phyloP scores from a whole-genome alignment of 2,888 invertebrate genomes.

The Hirtodrosophila histrioides region DNA sequence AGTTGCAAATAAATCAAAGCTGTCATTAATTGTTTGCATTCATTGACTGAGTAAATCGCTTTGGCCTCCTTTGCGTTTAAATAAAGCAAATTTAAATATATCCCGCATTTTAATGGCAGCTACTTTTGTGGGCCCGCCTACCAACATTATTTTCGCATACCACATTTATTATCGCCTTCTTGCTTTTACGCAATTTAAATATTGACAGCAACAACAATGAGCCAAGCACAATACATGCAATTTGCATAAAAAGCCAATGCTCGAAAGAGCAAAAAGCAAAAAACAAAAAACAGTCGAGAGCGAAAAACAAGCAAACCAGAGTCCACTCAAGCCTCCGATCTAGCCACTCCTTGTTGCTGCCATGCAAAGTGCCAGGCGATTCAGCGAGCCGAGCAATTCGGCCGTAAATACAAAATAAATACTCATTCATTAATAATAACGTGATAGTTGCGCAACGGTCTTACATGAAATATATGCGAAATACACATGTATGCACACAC shows the following conservation, averaged over 20 bases:
- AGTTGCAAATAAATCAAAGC: constrained; percentile 4
- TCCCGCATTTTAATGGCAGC: constrained; percentile 87
- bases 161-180: constrained; percentile 52
- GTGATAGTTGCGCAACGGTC: constrained; percentile 65
- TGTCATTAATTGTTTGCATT: neutral
- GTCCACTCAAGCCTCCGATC: constrained; percentile 26
- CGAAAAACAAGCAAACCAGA: constrained; percentile 23
- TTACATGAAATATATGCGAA: constrained; percentile 27
- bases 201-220: constrained; percentile 50
- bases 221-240: constrained; percentile 55
- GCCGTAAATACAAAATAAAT: constrained; percentile 77
- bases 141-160: constrained; percentile 53
- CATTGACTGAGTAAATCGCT: neutral
- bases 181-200: constrained; percentile 60
- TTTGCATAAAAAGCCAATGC: constrained; percentile 68
- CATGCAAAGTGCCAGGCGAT: constrained; percentile 32
- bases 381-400: constrained; percentile 57
- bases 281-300: constrained; percentile 1
- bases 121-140: constrained; percentile 85
- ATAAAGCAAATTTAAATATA: constrained; percentile 30
- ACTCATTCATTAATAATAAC: constrained; percentile 79
- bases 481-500: constrained; percentile 12
- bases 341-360: constrained; percentile 5
- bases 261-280: constrained; percentile 16
- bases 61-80: constrained; percentile 10